phyloP scores from a whole-genome alignment of 2,797 vertebrate species.

The Cygnus olor region DNA sequence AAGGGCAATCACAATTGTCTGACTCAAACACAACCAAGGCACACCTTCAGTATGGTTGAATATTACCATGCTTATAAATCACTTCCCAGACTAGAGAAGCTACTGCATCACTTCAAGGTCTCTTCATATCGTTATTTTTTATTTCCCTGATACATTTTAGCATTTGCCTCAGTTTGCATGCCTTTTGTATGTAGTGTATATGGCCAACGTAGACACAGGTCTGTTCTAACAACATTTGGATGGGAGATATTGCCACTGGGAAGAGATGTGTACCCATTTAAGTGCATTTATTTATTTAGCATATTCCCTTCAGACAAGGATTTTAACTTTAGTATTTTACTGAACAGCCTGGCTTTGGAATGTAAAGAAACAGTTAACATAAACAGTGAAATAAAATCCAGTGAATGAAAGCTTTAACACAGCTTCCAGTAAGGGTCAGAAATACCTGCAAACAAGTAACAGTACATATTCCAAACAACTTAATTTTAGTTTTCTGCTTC shows the following conservation, averaged over 20 bases:
- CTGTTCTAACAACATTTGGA: not conserved
- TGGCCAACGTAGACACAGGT: not conserved
- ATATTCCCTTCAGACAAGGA: not conserved
- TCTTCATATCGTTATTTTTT: not conserved
- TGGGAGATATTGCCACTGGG: not conserved
- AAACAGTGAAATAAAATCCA: not conserved
- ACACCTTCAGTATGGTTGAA: rapidly evolving
- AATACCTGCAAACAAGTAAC: not conserved
- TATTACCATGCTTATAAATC: not conserved
- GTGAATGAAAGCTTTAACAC: not conserved
- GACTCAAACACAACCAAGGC: not conserved
- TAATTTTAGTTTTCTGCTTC: not conserved
- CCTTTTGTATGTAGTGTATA: not conserved
- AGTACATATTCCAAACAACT: not conserved
- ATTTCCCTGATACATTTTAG: not conserved
- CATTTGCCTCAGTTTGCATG: not conserved
- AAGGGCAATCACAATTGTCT: not conserved
- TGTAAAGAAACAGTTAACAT: not conserved
- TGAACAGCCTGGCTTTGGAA: not conserved
- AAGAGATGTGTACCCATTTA: not conserved
- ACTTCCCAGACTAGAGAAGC: not conserved
- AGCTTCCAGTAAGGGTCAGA: not conserved
- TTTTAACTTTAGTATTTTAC: not conserved
- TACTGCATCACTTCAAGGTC: not conserved
- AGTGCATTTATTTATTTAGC: not conserved